A percentile compares a stretch with the other conserved stretches of the same genome.
Evolutionary conservation across 1,140 invertebrate species (phyloP).

Genomic region (Diachasma alloeum): DNA sequence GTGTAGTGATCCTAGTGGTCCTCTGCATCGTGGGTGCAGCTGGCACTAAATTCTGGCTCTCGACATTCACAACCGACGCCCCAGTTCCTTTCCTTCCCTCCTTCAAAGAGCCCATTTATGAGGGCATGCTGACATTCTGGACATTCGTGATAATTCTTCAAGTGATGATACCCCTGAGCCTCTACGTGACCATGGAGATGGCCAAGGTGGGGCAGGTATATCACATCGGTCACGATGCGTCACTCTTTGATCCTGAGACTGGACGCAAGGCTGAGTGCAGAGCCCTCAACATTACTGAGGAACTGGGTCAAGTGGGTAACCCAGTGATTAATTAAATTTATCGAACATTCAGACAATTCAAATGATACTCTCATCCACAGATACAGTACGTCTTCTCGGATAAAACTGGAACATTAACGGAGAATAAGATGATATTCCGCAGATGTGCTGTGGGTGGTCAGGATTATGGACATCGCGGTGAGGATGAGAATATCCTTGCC

Average conservation of each 20-base stretch:
- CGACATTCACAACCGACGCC: slow-evolving; percentile 63
- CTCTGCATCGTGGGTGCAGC: slow-evolving; percentile 91
- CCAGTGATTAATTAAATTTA: background rate
- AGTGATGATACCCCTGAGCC: slow-evolving; percentile 95
- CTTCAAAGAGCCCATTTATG: slow-evolving; percentile 71
- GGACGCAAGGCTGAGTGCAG: slow-evolving; percentile 92
- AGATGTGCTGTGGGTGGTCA: slow-evolving; percentile 87
- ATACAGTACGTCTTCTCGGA: slow-evolving; percentile 97
- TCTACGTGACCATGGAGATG: slow-evolving; percentile 97
- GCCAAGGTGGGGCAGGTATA: slow-evolving; percentile 96
- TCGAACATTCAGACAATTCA: background rate
- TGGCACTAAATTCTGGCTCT: slow-evolving; percentile 87
- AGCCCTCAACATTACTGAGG: slow-evolving; percentile 96
- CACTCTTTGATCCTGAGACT: slow-evolving; percentile 83
- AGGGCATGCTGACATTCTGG: slow-evolving; percentile 92
- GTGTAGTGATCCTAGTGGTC: slow-evolving; percentile 90
- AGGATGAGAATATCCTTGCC: slow-evolving; percentile 69
- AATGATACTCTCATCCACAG: slow-evolving; percentile 50
- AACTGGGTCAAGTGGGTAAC: slow-evolving; percentile 82
- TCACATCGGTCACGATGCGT: slow-evolving; percentile 91
- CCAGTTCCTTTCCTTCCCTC: slow-evolving; percentile 72
- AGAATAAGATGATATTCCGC: slow-evolving; percentile 97
- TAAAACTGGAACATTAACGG: slow-evolving; percentile 96
- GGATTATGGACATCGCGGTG: slow-evolving; percentile 85
- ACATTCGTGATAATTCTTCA: slow-evolving; percentile 95